Evolutionary conservation across 2,113 vertebrate species (phyloP), one percentile per base, ranked within the genome.

Genomic region (Microtus richardsoni): DNA sequence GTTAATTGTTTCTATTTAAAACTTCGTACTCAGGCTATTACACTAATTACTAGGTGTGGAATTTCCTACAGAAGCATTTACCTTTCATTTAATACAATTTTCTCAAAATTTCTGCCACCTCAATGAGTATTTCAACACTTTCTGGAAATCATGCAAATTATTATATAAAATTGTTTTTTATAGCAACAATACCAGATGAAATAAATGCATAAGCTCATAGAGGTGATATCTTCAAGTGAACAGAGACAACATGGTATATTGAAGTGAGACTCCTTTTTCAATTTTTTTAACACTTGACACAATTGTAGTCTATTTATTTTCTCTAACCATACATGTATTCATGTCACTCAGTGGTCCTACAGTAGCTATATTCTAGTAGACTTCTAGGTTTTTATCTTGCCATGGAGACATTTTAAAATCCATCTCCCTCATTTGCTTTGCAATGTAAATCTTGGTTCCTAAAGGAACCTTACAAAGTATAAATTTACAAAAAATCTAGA

Each of bases 1-100:
- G 88, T 68, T 95, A 93, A 91, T 62, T 92, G 39, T 85, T 91
- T 60, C 86, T 89, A 88, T 82, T 92, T 95, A 92, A 94, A 94
- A 77, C 44, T 47, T 68, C n/a, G 80, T 33, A 88, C 49, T 96
- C 22, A 54, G n/a, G 28, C 2, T 88, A 58, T 87, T 87, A 79
- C n/a, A 77, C 11, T 89, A 93, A 87, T 91, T 95, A 75, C 7
- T 8, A 82, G 3, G 7, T 74, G 80, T 89, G 30, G 28, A 30
- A 68, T 91, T 88, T 87, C 89, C 36, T 89, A 83, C 39, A 28
- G 39, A 94, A 89, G 39, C 28, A 91, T 36, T 94, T 89, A 47
- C 33, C 88, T 39, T 96, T 89, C 14, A 66, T 78, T 95, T 91
- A 36, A 85, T 85, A 5, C 94, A 94, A 77, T 68, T 93, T 91